Percentiles rank a stretch among this genome's conserved stretches.
Evolutionary conservation across 2,797 vertebrate genomes (phyloP).

Genomic region (Craterocephalus amniculus): DNA sequence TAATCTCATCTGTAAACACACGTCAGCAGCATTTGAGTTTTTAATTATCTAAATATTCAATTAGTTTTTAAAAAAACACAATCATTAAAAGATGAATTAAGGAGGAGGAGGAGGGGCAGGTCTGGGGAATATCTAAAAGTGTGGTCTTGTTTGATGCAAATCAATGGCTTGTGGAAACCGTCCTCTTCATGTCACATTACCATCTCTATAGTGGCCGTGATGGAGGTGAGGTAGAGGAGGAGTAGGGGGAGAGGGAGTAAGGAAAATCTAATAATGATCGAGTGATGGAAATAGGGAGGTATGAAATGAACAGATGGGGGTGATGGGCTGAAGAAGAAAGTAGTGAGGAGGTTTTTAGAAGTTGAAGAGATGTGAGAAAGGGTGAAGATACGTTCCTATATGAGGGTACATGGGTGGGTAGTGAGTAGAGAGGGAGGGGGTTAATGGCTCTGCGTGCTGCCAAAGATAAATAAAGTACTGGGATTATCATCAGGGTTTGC

Average conservation of each 20-base stretch:
- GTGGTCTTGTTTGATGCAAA: slow-evolving; percentile 60
- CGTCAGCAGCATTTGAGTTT: not conserved
- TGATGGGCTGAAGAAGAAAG: slow-evolving; percentile 24
- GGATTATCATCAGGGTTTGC: slow-evolving; percentile 49
- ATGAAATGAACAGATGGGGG: slow-evolving; percentile 51
- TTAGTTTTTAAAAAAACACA: not conserved
- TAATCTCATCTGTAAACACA: slow-evolving; percentile 7
- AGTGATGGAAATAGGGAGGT: slow-evolving; percentile 58
- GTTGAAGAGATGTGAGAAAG: slow-evolving; percentile 24
- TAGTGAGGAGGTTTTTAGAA: not conserved
- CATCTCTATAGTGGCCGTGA: slow-evolving; percentile 71
- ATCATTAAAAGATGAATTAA: slow-evolving; percentile 21
- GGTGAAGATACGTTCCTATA: slow-evolving; percentile 44
- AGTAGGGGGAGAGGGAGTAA: not conserved
- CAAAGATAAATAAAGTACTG: slow-evolving; percentile 38
- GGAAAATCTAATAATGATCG: slow-evolving; percentile 52
- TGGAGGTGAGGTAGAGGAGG: not conserved
- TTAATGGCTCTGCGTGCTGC: slow-evolving; percentile 55
- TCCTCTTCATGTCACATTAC: slow-evolving; percentile 75
- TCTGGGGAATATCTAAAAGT: slow-evolving; percentile 22
- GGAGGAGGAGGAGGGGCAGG: not conserved
- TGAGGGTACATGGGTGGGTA: slow-evolving; percentile 29
- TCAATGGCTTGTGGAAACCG: slow-evolving; percentile 62
- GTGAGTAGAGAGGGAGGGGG: slow-evolving; percentile 4
- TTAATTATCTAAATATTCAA: too few species aligned